A percentile compares a stretch with the other conserved stretches of the same genome.
These are phyloP conservation scores for Rosalia funebris DNA, from an alignment of 2,888 invertebrate genomes.

Conservation along the genomic window DNA sequence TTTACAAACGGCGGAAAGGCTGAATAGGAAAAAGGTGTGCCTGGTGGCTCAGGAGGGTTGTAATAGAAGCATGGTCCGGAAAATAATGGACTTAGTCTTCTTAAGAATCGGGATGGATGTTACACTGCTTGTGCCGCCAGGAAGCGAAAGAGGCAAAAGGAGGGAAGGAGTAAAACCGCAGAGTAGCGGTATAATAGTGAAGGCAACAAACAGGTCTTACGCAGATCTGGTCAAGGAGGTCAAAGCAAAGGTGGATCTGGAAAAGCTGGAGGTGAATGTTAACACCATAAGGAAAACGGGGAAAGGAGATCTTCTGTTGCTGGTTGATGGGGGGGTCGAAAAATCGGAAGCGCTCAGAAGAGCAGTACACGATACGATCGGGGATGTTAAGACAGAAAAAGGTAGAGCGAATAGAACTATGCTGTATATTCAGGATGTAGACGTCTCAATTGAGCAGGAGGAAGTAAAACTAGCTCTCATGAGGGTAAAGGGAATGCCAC, in stretches of 20 bases:
- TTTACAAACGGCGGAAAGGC: not conserved
- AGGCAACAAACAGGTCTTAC: not conserved
- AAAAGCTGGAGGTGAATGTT: slow-evolving; percentile 1
- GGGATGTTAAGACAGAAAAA: not conserved
- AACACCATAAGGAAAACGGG: slow-evolving; percentile 6
- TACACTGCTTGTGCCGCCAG: not conserved
- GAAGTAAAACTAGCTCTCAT: not conserved
- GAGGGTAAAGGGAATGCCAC: not conserved
- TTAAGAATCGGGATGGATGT: not conserved
- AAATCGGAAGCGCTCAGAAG: slow-evolving; percentile 10
- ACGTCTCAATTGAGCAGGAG: not conserved
- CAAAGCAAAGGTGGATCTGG: not conserved
- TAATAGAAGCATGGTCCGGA: not conserved
- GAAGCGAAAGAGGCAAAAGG: no score
- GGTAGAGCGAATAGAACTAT: not conserved
- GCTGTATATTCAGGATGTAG: slow-evolving; percentile 2
- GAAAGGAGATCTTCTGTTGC: slow-evolving; percentile 9
- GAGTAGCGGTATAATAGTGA: no score
- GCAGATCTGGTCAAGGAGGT: slow-evolving; percentile 2
- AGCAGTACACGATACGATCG: not conserved
- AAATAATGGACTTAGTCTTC: not conserved
- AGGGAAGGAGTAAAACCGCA: no score
- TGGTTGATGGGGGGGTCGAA: not conserved
- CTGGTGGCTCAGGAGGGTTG: not conserved
- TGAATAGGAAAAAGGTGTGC: not conserved